Conservation (phyloP, 2,888 invertebrate species). For the Drosophila trichaetosa region DNA sequence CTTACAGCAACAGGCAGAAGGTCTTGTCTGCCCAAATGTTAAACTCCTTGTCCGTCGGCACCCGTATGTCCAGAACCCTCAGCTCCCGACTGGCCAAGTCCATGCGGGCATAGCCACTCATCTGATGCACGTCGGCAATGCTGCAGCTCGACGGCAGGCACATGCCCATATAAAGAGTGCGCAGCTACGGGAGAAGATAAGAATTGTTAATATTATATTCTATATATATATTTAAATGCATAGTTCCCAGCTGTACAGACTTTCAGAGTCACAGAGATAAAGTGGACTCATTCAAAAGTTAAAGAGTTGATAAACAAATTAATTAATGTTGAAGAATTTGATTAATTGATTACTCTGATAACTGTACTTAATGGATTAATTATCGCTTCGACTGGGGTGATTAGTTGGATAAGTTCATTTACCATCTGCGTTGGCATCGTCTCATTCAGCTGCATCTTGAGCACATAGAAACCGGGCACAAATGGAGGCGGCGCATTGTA, state of each 20-base stretch:
- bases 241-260: background rate
- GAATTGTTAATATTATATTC: too few relatives aligned
- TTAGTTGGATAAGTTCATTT: slow-evolving; percentile 47
- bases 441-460: slow-evolving; percentile 87
- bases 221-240: background rate
- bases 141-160: slow-evolving; percentile 91
- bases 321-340: background rate
- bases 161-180: slow-evolving; percentile 90
- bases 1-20: slow-evolving; percentile 90
- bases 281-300: background rate
- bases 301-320: background rate
- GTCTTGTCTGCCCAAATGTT: slow-evolving; percentile 89
- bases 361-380: background rate
- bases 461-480: slow-evolving; percentile 88
- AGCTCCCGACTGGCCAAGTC: slow-evolving; percentile 85
- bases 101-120: slow-evolving; percentile 87
- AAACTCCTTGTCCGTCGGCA: slow-evolving; percentile 89
- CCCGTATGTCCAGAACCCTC: slow-evolving; percentile 88
- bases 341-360: background rate
- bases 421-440: slow-evolving; percentile 80
- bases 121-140: slow-evolving; percentile 87
- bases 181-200: slow-evolving; percentile 85
- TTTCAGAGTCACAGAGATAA: background rate
- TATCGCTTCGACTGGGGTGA: background rate
- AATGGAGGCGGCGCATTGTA: slow-evolving; percentile 87